Percentiles rank a stretch among this genome's conserved stretches.
Evolutionary conservation across 2,113 vertebrate species (phyloP).

Genomic region (Pseudorasbora parva): DNA sequence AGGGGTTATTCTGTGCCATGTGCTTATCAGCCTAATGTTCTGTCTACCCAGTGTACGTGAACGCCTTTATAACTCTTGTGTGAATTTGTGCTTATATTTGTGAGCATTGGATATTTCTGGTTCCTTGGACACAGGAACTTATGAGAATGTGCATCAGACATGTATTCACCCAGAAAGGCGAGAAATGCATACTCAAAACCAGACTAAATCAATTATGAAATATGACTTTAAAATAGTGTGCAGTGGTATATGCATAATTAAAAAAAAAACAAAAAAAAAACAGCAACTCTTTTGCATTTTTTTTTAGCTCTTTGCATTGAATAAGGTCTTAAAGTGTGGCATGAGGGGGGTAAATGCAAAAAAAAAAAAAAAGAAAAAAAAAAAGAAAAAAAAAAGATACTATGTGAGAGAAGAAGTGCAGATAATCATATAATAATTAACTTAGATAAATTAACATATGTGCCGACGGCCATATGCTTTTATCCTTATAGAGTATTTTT

Average conservation of each 20-base stretch:
- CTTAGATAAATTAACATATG: no score
- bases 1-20: not conserved
- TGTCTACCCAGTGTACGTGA: not conserved
- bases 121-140: constrained; percentile 3
- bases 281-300: not conserved
- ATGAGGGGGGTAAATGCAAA: not conserved
- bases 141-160: not conserved
- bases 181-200: not conserved
- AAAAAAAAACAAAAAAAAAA: not conserved
- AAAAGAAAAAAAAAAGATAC: no score
- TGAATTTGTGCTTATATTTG: not conserved
- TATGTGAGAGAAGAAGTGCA: no score
- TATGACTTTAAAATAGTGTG: not conserved
- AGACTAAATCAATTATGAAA: not conserved
- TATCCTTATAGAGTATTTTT: not conserved
- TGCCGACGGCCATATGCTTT: not conserved
- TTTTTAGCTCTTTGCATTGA: not conserved
- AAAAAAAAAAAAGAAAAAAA: no score
- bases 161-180: not conserved
- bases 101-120: not conserved
- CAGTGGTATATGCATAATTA: not conserved
- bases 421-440: no score
- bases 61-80: not conserved
- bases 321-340: not conserved
- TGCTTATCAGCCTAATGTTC: constrained; percentile 9